Evolutionary conservation across 2,888 invertebrate genomes (phyloP).

Genomic region (Meganola albula): DNA sequence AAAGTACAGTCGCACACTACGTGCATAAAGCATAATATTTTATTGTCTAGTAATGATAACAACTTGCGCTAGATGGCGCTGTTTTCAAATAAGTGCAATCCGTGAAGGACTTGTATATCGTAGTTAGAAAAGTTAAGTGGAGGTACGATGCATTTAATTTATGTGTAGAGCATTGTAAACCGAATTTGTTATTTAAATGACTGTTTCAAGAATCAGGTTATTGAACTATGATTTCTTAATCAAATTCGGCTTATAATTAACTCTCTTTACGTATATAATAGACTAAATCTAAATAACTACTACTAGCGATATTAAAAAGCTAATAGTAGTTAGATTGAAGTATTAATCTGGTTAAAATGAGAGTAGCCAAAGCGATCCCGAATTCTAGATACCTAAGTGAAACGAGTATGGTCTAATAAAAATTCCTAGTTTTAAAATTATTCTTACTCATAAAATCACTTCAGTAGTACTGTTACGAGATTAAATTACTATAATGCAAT

Average conservation of each 20-base stretch:
- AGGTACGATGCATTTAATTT: slow-evolving; percentile 71
- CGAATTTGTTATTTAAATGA: slow-evolving; percentile 41
- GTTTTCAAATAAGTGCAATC: slow-evolving; percentile 66
- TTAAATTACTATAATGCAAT: slow-evolving; percentile 21
- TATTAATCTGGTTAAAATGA: slow-evolving; percentile 45
- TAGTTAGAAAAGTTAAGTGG: slow-evolving; percentile 71
- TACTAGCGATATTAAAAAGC: slow-evolving; percentile 19
- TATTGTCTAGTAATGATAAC: slow-evolving; percentile 70
- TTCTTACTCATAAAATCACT: slow-evolving; percentile 7
- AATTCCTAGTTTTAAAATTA: not conserved
- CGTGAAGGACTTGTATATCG: slow-evolving; percentile 62
- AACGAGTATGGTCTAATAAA: slow-evolving; percentile 8
- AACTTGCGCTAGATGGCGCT: slow-evolving; percentile 41
- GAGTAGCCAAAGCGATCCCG: slow-evolving; percentile 31
- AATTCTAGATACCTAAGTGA: too few species aligned
- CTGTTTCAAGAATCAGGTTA: slow-evolving; percentile 17
- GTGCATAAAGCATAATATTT: slow-evolving; percentile 53
- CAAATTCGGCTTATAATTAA: too few species aligned
- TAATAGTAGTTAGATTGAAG: slow-evolving; percentile 22
- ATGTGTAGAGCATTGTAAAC: slow-evolving; percentile 43
- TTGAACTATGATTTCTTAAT: slow-evolving; percentile 1
- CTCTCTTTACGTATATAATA: slow-evolving; percentile 30
- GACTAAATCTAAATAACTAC: slow-evolving; percentile 26
- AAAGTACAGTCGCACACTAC: slow-evolving; percentile 44
- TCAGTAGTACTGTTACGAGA: slow-evolving; percentile 18